Conservation (phyloP, 2,113 vertebrate genomes). For the Engystomops pustulosus region DNA sequence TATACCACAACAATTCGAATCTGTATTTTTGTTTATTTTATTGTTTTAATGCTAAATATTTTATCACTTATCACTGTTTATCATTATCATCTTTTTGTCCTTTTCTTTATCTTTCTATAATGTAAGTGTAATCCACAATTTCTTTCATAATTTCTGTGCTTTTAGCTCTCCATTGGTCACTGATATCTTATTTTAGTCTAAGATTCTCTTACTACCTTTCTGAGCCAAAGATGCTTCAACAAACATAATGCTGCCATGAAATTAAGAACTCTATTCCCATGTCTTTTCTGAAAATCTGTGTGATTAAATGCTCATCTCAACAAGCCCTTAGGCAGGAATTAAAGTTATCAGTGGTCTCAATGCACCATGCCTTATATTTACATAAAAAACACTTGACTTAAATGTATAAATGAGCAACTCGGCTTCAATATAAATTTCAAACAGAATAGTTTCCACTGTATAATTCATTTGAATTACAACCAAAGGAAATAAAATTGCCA, state of each 20-base stretch:
- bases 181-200: background rate
- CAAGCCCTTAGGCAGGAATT: constrained; percentile 2
- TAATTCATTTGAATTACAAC: background rate
- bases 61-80: too few species aligned
- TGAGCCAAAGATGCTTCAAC: background rate
- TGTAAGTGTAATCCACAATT: too few species aligned
- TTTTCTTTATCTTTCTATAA: too few species aligned
- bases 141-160: background rate
- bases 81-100: too few species aligned
- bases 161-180: background rate
- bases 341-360: background rate
- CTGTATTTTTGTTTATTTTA: too few species aligned
- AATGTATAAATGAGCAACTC: background rate
- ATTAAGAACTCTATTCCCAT: background rate
- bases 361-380: background rate
- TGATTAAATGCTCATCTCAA: background rate
- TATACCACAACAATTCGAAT: too few species aligned
- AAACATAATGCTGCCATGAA: background rate
- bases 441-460: background rate
- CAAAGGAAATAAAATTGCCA: background rate
- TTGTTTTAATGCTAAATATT: too few species aligned
- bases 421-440: background rate
- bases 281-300: background rate
- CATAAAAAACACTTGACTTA: background rate
- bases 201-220: background rate